A percentile compares a stretch with the other conserved stretches of the same genome.
These are phyloP conservation scores for Actinernus sp. DNA, from an alignment of 92 coral and sea anemone species.

Conservation along the genomic window DNA sequence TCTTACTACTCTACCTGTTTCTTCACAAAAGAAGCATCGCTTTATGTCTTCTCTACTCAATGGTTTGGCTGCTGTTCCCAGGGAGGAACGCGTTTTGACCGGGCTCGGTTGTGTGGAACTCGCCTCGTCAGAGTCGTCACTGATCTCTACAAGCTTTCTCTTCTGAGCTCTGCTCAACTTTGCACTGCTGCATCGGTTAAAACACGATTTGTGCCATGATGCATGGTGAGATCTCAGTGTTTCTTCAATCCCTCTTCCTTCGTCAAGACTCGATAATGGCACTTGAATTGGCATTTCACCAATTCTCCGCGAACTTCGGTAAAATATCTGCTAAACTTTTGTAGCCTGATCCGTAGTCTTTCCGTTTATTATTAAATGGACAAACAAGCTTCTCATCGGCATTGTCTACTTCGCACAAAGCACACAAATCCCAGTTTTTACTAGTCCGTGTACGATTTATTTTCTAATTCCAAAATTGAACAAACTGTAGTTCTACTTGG, in stretches of 20 bases:
- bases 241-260: slow-evolving; percentile 16
- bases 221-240: slow-evolving; percentile 1
- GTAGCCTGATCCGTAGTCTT: background rate
- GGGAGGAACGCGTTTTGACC: slow-evolving; percentile 18
- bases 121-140: background rate
- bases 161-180: background rate
- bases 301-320: slow-evolving; percentile 26
- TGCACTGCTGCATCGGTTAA: slow-evolving; percentile 1
- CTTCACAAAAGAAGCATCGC: slow-evolving; percentile 37
- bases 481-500: too few relatives aligned
- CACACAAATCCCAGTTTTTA: slow-evolving; percentile 44
- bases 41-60: slow-evolving; percentile 2
- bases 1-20: slow-evolving; percentile 18
- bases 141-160: background rate
- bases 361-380: slow-evolving; percentile 8
- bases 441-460: too few relatives aligned
- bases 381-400: slow-evolving; percentile 20
- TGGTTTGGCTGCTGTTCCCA: too few relatives aligned
- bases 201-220: background rate
- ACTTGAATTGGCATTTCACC: slow-evolving; percentile 11
- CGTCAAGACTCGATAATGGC: slow-evolving; percentile 3
- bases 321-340: slow-evolving; percentile 1
- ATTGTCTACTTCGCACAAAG: slow-evolving; percentile 35
- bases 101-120: background rate
- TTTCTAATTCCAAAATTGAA: background rate